These are phyloP conservation scores for Drosophila pectinifera DNA, from an alignment of 1,140 invertebrate genomes.

Conservation along the genomic window DNA sequence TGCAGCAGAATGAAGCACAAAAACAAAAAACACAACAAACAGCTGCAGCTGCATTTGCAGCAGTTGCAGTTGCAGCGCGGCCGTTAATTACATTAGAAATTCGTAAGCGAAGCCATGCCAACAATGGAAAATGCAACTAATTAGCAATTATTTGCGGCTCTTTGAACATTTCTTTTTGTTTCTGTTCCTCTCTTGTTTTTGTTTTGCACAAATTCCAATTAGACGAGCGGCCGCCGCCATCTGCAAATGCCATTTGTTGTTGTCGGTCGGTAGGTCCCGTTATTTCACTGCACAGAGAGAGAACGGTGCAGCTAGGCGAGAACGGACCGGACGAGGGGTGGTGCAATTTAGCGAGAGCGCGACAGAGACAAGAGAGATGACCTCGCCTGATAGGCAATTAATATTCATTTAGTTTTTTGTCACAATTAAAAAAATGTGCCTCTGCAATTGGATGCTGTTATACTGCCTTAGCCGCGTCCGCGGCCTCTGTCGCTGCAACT, in stretches of 20 bases:
- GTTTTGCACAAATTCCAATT: conserved; percentile 74
- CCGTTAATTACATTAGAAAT: conserved; percentile 80
- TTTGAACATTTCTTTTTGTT: conserved; percentile 49
- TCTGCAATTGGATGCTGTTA: conserved; percentile 23
- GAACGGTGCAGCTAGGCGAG: conserved; percentile 2
- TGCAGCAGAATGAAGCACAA: conserved; percentile 6
- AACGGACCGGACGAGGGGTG: background rate
- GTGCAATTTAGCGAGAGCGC: conserved; percentile 2
- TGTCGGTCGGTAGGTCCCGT: conserved; percentile 63
- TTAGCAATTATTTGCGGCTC: conserved; percentile 75
- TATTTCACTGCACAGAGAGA: conserved; percentile 57
- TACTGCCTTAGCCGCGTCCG: conserved; percentile 11
- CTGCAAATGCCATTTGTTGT: conserved; percentile 63
- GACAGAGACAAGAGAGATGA: conserved; percentile 32
- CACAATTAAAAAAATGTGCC: conserved; percentile 31
- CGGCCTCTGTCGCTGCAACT: conserved; percentile 8
- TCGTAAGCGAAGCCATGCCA: conserved; percentile 68
- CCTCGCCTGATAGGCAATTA: conserved; percentile 73
- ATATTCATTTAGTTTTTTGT: conserved; percentile 69
- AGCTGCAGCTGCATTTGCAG: conserved; percentile 41
- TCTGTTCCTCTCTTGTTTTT: conserved; percentile 3
- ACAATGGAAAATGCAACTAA: conserved; percentile 63
- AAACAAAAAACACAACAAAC: conserved; percentile 41
- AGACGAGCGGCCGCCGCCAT: conserved; percentile 48
- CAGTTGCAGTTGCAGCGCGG: conserved; percentile 19